Evolutionary conservation across 2,113 vertebrate species (phyloP).

Genomic region (Agelaius tricolor): DNA sequence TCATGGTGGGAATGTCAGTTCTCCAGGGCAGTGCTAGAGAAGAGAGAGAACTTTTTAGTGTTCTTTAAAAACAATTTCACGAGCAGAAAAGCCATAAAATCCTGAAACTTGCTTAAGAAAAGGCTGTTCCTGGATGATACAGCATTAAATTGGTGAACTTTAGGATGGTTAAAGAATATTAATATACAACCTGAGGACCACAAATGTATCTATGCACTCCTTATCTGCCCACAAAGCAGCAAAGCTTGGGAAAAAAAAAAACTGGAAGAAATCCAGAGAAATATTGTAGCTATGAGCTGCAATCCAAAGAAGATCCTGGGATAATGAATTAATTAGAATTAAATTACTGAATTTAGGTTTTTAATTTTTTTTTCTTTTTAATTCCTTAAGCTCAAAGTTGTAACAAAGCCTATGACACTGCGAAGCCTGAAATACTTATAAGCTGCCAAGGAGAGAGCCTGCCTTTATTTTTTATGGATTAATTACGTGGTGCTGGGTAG

Average conservation of each 20-base stretch:
- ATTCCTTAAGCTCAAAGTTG: conserved; percentile 18
- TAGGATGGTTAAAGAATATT: background rate
- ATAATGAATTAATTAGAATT: background rate
- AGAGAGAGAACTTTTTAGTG: background rate
- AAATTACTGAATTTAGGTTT: background rate
- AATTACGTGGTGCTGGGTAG: conserved; percentile 22
- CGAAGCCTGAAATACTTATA: background rate
- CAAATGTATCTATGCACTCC: background rate
- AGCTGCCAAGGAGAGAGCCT: background rate
- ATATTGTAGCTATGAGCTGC: background rate
- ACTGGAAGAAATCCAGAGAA: background rate
- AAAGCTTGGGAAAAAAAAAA: background rate
- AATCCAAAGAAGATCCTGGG: background rate
- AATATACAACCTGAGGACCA: background rate
- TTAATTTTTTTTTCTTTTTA: background rate
- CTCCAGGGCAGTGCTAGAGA: background rate
- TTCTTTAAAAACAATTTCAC: background rate
- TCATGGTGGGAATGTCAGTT: background rate
- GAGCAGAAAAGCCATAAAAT: background rate
- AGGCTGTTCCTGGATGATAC: background rate
- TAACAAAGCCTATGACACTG: background rate
- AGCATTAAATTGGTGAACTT: background rate
- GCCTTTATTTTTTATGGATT: conserved; percentile 46
- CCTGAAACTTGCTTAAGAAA: background rate
- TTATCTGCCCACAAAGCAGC: background rate